Evolutionary conservation across 2,113 vertebrate genomes (phyloP), one percentile per base, ranked within the genome.

Genomic region (Lagopus muta): DNA sequence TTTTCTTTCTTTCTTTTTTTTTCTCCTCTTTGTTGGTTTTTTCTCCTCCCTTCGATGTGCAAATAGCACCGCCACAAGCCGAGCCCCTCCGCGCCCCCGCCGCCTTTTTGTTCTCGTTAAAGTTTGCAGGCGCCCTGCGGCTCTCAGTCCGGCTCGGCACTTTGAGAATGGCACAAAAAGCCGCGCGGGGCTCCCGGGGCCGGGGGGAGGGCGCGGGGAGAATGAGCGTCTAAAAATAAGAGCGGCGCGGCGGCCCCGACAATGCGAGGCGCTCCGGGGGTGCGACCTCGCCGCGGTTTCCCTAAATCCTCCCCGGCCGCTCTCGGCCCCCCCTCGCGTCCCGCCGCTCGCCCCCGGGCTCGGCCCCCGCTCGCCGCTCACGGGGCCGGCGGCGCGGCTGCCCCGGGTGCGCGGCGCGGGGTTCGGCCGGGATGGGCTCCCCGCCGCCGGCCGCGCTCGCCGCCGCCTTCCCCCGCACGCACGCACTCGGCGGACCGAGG

Each of bases 121-220:
- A 98, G 97, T 97, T 97, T 97, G 96, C 97, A 96, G 96, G 96
- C 97, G 96, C 95, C 97, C 97, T 93, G 96, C 93, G 91, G 96
- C 91, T 94, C 95, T 92, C 93, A 93, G 94, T 95, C 95, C 93
- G 80, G 94, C 97, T 93, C 95, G 83, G 83, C 94, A 97, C 96
- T 96, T 97, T 96, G 80, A 84, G 96, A 96, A 94, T 91, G 94
- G 86, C 43, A 60, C 8, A 22, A 20, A 28, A 34, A 34, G 32
- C 82, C 38, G 82, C 62, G 48, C 89, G 52, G 69, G 48, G 64
- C 86, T 69, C 43, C 69, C 40, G 69, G 36, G 54, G 36, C 75
- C 47, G 93, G 95, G 94, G 76, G 93, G 89, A 86, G 92, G 95
- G 93, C 90, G 92, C 93, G 88, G 85, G 87, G 50, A 93, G 88